Evolutionary conservation across 2,797 vertebrate genomes (phyloP), one percentile per base, ranked within the genome.

Genomic region (Naso thynnoides): DNA sequence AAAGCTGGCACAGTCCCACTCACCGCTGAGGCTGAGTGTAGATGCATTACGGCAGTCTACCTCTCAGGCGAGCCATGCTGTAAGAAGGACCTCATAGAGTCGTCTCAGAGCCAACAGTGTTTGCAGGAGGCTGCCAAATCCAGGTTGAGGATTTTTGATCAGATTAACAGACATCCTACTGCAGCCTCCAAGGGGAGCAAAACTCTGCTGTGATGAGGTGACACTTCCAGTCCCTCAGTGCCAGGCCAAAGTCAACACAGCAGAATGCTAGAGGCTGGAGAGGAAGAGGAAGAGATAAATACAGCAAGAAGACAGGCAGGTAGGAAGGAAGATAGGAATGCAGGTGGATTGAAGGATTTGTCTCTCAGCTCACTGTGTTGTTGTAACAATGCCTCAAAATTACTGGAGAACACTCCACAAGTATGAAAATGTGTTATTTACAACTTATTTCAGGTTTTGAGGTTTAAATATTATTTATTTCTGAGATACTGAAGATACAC

Each of bases 81-180:
- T 63, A 56, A 49, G 76, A 69, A 4, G 33, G 47, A 53, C 71
- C 77, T 81, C 70, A 70, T n/a, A 19, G 57, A 55, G 36, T 33
- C 6, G 2, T 76, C 57, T 54, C 18, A 57, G 76, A 84, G 76
- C 81, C 83, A 89, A 72, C 70, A 15, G 70, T 88, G 90, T 90
- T 92, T 90, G 88, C 21, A 83, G 29, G 59, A 83, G 70, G 52
- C 81, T 85, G 90, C 87, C 86, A 88, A 80, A 73, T 77, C 80
- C 73, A 84, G 79, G 84, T 84, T 74, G 78, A 86, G 80, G 48
- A 85, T 89, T 89, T 90, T 61, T 77, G 82, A 92, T 92, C 86
- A 81, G 85, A 88, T 90, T 90, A 89, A 81, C 89, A 92, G 91
- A 92, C 89, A 86, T 90, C 88, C 90, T 86, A 70, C 70, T 38